Percentiles rank a stretch among this genome's conserved stretches.
These are phyloP conservation scores for Manis crassicaudata DNA, from an alignment of 2,797 vertebrate species.

Conservation along the genomic window DNA sequence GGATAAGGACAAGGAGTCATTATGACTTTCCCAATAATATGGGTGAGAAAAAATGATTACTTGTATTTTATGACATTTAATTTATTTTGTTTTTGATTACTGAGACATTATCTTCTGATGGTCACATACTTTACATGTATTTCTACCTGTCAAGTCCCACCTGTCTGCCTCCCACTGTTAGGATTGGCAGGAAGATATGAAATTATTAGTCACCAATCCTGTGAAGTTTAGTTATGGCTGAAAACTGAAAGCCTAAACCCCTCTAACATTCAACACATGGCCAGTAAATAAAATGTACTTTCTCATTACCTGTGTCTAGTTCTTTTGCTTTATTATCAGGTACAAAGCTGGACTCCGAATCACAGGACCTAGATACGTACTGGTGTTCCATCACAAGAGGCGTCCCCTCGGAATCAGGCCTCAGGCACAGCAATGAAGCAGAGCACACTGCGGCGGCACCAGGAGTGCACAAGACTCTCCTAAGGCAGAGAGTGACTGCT, in stretches of 20 bases:
- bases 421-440: constrained; percentile 27
- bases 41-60: not conserved
- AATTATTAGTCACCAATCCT: not conserved
- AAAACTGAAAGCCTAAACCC: constrained; percentile 43
- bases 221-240: not conserved
- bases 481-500: not conserved
- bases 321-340: not conserved
- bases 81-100: not conserved
- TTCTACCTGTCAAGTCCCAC: not conserved
- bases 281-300: constrained; percentile 21
- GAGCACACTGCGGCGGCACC: not conserved
- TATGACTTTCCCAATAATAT: not conserved
- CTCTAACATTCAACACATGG: not conserved
- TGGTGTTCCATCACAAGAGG: not conserved
- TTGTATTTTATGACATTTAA: not conserved
- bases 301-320: constrained; percentile 15
- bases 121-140: not conserved
- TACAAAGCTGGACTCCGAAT: constrained; percentile 43
- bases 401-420: not conserved
- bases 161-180: not conserved
- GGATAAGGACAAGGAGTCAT: not conserved
- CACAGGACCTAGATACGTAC: not conserved
- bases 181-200: not conserved
- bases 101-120: not conserved
- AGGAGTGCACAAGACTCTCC: not conserved